Base-by-base conservation (phyloP, 2,113 vertebrate species). In the Beaufortia kweichowensis region DNA sequence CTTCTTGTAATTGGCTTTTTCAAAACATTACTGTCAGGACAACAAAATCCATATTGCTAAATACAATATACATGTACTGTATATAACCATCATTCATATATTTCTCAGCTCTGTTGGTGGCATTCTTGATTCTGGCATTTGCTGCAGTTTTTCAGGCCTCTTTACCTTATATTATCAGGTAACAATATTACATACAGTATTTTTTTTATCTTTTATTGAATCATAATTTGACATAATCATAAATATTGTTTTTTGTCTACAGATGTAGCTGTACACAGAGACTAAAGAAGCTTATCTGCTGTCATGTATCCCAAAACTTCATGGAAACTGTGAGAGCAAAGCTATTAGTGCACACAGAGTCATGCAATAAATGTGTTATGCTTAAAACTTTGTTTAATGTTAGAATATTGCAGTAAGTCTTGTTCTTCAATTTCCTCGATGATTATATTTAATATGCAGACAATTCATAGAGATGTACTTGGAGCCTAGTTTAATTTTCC, bases 51-150 rank as follows among this genome's bases (percentile, higher is more conserved):
- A 39, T 64, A 41, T 43, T 15, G 14, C 21, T 64, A 43, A 43
- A 26, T 1, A 24, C n/a, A n/a, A n/a, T n/a, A n/a, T n/a, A n/a
- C n/a, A n/a, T 35, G 33, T 35, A 35, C 5, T 35, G 29, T 69
- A 10, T 69, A 9, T 53, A 39, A 56, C 31, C 33, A 59, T 39
- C 48, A 19, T 11, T 66, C 5, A 29, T 23, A 14, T 28, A 66
- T 76, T 77, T 84, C 72, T 35, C 68, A 93, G 92, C 92, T 50
- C 77, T 93, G 46, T 48, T 92, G 79, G 90, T 82, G 48, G 86
- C 85, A 21, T 81, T 85, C 62, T 83, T 90, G 23, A 17, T 87
- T 33, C 80, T 93, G 76, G 78, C 84, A 19, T 2, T 85, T 21
- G 71, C 84, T 0, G 31, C 84, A 53, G 78, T 89, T 10, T 28